phyloP scores from a whole-genome alignment of 2,797 vertebrate species.

The Fringilla coelebs region DNA sequence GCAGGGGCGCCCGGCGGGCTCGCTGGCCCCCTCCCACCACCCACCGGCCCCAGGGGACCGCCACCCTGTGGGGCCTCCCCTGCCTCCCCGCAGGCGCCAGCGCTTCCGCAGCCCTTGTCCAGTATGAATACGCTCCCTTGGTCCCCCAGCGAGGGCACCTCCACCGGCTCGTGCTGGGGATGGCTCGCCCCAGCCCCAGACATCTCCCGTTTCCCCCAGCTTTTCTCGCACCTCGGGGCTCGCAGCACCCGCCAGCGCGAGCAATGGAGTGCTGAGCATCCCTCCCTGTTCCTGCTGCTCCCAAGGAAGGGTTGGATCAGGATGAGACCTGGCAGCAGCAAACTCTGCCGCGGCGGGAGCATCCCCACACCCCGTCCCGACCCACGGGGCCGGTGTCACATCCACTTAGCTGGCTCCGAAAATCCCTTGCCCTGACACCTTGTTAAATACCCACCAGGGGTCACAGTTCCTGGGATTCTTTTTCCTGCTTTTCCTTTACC shows the following conservation, averaged over 20 bases:
- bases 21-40: not conserved
- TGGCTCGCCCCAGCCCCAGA: not conserved
- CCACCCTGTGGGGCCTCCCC: not conserved
- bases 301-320: not conserved
- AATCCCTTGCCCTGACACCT: constrained; percentile 60
- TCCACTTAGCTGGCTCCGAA: constrained; percentile 48
- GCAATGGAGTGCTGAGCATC: not conserved
- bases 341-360: not conserved
- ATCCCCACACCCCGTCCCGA: not conserved
- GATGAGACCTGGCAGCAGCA: not conserved
- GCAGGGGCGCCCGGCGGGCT: constrained; percentile 13
- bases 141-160: not conserved
- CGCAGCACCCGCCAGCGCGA: not conserved
- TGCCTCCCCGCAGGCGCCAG: not conserved
- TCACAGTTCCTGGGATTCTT: constrained; percentile 64
- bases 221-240: not conserved
- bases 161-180: not conserved
- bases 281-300: not conserved
- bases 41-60: not conserved
- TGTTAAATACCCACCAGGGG: constrained; percentile 68
- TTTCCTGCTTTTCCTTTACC: constrained; percentile 52
- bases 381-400: constrained; percentile 38
- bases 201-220: not conserved
- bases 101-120: not conserved
- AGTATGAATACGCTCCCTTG: rapidly evolving